Evolutionary conservation across 2,113 vertebrate genomes (phyloP).

Genomic region (Antigone vipio): DNA sequence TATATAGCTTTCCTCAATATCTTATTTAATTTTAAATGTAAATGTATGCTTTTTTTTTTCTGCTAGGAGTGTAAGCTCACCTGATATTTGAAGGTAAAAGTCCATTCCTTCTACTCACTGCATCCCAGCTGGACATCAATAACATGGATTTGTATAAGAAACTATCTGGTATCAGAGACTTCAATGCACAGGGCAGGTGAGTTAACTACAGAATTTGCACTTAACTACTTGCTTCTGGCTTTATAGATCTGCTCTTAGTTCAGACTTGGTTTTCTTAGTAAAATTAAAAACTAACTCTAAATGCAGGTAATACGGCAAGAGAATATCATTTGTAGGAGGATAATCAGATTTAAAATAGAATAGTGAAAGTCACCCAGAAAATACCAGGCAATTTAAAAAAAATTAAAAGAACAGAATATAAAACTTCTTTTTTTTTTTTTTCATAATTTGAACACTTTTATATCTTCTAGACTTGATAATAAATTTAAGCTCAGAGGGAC

Average conservation of each 20-base stretch:
- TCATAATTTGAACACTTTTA: not conserved
- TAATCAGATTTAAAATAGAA: conserved; percentile 10
- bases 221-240: not conserved
- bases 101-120: not conserved
- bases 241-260: not conserved
- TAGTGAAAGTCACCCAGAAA: not conserved
- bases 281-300: conserved; percentile 1
- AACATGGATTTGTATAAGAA: not conserved
- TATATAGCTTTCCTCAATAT: not conserved
- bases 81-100: not conserved
- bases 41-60: not conserved
- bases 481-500: not conserved
- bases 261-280: not conserved
- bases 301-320: not conserved
- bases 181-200: not conserved
- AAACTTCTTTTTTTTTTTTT: not conserved
- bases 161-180: not conserved
- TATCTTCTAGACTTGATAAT: not conserved
- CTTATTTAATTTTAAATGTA: not conserved
- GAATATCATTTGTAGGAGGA: not conserved
- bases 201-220: not conserved
- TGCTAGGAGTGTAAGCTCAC: not conserved
- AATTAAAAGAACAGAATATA: not conserved
- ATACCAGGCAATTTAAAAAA: not conserved
- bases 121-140: not conserved